Evolutionary conservation across 2,113 vertebrate species (phyloP).

Genomic region (Hippocampus barbouri): DNA sequence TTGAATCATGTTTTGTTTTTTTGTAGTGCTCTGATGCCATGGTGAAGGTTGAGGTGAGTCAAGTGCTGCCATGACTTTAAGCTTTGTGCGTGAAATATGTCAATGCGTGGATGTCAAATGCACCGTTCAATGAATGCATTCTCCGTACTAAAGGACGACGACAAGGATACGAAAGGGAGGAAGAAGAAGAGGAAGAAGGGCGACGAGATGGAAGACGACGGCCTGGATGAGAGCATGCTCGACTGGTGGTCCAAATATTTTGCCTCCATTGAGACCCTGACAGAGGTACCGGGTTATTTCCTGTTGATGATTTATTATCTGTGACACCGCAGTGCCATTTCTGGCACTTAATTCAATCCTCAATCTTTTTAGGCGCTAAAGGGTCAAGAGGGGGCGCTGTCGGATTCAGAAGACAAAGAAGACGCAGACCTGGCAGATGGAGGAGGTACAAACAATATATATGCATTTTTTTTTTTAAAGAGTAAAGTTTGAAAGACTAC

Average conservation of each 20-base stretch:
- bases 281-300: conserved; percentile 73
- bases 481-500: background rate
- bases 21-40: conserved; percentile 59
- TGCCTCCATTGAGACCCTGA: conserved; percentile 91
- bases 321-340: no score
- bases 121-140: background rate
- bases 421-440: conserved; percentile 76
- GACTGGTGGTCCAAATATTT: conserved; percentile 99
- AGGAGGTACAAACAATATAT: conserved; percentile 46
- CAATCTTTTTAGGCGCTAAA: conserved; percentile 53
- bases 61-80: background rate
- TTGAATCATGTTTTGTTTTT: background rate
- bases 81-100: background rate
- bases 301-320: background rate
- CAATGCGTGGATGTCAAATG: background rate
- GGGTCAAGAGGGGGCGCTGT: conserved; percentile 82
- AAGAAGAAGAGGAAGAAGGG: conserved; percentile 81
- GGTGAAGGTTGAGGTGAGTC: conserved; percentile 64
- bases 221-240: conserved; percentile 90
- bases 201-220: conserved; percentile 86
- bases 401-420: conserved; percentile 87
- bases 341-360: no score
- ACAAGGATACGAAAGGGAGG: conserved; percentile 79
- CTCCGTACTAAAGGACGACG: conserved; percentile 63
- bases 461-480: background rate